Conservation (phyloP, 2,888 invertebrate genomes). For the Aricia artaxerxes region DNA sequence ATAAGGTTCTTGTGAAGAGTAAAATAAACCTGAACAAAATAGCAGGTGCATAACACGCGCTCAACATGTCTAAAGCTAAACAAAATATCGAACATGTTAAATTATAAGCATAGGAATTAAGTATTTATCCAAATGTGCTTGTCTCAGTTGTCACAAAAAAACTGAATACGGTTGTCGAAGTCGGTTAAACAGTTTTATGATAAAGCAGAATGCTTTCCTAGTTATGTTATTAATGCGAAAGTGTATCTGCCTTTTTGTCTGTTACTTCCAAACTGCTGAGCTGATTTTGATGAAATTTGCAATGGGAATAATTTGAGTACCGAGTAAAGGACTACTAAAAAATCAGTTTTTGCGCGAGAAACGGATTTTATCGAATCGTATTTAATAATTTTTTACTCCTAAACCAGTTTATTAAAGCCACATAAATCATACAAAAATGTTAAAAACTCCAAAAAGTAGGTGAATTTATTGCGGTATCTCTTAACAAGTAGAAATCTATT, state of each 20-base stretch:
- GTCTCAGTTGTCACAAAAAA: neutral
- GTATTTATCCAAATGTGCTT: conserved; percentile 30
- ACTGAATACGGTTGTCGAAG: neutral
- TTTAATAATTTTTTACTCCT: no score
- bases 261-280: no score
- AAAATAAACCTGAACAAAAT: neutral
- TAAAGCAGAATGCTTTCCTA: no score
- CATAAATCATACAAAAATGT: neutral
- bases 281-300: no score
- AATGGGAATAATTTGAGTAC: no score
- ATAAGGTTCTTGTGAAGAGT: neutral
- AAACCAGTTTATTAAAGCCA: neutral
- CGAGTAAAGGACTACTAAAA: no score
- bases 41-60: conserved; percentile 40
- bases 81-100: conserved; percentile 30
- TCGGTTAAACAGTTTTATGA: no score
- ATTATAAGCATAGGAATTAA: conserved; percentile 20
- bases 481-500: neutral
- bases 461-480: neutral
- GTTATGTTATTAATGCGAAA: no score
- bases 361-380: no score
- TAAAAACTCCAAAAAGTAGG: neutral
- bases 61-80: conserved; percentile 31
- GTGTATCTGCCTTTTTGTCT: no score
- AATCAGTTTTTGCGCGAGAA: no score